These are phyloP conservation scores for Pachypanchax playfairii DNA, from an alignment of 2,113 vertebrate genomes.

Conservation along the genomic window DNA sequence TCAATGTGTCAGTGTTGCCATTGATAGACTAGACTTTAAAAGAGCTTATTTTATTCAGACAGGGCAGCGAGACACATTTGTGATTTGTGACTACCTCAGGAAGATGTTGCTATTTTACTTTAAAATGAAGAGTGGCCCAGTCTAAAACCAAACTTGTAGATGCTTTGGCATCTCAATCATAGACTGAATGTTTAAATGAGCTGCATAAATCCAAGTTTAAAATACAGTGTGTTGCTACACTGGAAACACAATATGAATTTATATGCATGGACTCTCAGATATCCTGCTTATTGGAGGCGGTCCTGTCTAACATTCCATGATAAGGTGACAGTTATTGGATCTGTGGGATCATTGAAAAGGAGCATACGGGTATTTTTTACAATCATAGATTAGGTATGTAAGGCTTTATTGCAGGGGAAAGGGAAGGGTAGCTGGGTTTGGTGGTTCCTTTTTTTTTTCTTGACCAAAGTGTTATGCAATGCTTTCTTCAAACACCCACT, in stretches of 20 bases:
- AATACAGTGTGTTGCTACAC: conserved; percentile 34
- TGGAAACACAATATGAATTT: conserved; percentile 37
- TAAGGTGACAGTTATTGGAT: conserved; percentile 59
- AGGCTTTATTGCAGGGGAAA: conserved; percentile 59
- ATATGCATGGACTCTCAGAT: conserved; percentile 47
- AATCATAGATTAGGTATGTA: conserved; percentile 76
- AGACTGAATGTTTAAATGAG: conserved; percentile 64
- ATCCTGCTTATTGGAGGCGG: conserved; percentile 41
- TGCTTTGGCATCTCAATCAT: conserved; percentile 65
- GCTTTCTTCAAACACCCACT: conserved; percentile 60
- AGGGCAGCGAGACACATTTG: conserved; percentile 80
- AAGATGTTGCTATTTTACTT: conserved; percentile 82
- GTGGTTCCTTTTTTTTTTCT: conserved; percentile 60
- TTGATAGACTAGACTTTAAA: conserved; percentile 90
- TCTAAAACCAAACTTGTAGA: conserved; percentile 69
- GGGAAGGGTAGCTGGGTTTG: conserved; percentile 58
- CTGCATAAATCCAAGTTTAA: conserved; percentile 61
- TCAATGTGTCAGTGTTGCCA: conserved; percentile 91
- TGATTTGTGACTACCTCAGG: conserved; percentile 94
- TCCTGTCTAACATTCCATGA: conserved; percentile 72
- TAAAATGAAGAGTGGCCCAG: conserved; percentile 73
- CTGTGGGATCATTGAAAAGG: conserved; percentile 61
- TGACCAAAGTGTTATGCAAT: conserved; percentile 82
- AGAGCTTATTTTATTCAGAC: conserved; percentile 79
- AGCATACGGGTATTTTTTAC: conserved; percentile 79